These are phyloP conservation scores for Netelia fuscicornis DNA, from an alignment of 2,888 invertebrate genomes.

Conservation along the genomic window DNA sequence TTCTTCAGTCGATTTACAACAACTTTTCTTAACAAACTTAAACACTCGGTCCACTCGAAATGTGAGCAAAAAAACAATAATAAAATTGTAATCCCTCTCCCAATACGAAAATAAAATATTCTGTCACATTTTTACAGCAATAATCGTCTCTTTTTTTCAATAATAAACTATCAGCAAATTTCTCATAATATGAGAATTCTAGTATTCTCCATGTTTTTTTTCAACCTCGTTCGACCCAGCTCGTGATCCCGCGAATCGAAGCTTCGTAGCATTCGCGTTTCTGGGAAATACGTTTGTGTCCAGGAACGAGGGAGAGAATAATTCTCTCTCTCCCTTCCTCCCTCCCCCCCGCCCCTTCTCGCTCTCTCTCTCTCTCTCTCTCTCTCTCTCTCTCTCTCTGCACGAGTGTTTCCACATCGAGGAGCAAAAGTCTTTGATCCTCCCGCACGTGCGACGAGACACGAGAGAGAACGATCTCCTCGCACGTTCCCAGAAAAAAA, in stretches of 20 bases:
- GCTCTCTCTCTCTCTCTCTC: too few relatives aligned
- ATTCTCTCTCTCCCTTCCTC: neutral
- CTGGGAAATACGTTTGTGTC: neutral
- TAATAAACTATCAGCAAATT: too few relatives aligned
- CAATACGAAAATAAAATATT: too few relatives aligned
- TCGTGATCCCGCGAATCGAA: neutral
- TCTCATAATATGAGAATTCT: neutral
- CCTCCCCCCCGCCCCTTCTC: too few relatives aligned
- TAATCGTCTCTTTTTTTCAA: too few relatives aligned
- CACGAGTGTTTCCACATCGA: neutral
- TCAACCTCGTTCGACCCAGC: neutral
- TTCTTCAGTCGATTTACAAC: too few relatives aligned
- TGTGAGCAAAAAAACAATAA: too few relatives aligned
- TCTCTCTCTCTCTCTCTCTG: too few relatives aligned
- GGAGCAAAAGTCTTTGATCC: slow-evolving; percentile 38
- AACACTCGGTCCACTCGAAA: too few relatives aligned
- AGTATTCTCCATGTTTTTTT: neutral
- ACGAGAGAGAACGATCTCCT: slow-evolving; percentile 3
- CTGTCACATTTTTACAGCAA: too few relatives aligned
- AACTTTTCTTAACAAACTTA: too few relatives aligned
- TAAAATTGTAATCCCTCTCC: too few relatives aligned
- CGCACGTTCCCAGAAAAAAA: slow-evolving; percentile 25
- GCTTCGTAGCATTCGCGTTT: neutral
- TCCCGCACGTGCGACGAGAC: neutral
- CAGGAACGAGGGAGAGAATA: neutral